Evolutionary conservation across 2,888 invertebrate species (phyloP).

Genomic region (Melitaea athalia): DNA sequence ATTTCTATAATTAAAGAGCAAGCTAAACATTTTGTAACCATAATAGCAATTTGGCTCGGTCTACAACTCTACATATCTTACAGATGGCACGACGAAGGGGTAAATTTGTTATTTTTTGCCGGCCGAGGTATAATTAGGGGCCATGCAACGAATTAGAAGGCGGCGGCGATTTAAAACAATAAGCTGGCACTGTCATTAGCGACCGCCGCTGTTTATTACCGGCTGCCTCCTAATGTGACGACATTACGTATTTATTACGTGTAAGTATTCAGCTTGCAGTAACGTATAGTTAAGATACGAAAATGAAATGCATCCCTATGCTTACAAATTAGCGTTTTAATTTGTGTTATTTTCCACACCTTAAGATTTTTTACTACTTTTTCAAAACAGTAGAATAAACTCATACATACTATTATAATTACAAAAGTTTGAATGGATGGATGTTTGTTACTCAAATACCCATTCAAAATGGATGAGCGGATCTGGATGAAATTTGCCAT

Average conservation of each 20-base stretch:
- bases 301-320: constrained; percentile 2
- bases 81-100: constrained; percentile 71
- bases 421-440: too few relatives aligned
- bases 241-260: constrained; percentile 67
- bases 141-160: constrained; percentile 74
- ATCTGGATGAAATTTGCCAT: too few relatives aligned
- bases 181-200: constrained; percentile 72
- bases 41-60: constrained; percentile 41
- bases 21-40: constrained; percentile 33
- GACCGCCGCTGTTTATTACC: constrained; percentile 59
- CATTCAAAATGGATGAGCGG: too few relatives aligned
- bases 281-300: constrained; percentile 31
- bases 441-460: too few relatives aligned
- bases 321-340: too few relatives aligned
- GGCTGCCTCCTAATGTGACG: constrained; percentile 71
- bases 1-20: constrained; percentile 5
- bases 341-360: too few relatives aligned
- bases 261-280: constrained; percentile 45
- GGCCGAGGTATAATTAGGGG: constrained; percentile 65
- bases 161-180: constrained; percentile 80
- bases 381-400: too few relatives aligned
- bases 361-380: too few relatives aligned
- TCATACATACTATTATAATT: too few relatives aligned
- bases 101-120: constrained; percentile 66
- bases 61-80: constrained; percentile 56